These are phyloP conservation scores for Fulmarus glacialis DNA, from an alignment of 2,113 vertebrate species.

Conservation along the genomic window DNA sequence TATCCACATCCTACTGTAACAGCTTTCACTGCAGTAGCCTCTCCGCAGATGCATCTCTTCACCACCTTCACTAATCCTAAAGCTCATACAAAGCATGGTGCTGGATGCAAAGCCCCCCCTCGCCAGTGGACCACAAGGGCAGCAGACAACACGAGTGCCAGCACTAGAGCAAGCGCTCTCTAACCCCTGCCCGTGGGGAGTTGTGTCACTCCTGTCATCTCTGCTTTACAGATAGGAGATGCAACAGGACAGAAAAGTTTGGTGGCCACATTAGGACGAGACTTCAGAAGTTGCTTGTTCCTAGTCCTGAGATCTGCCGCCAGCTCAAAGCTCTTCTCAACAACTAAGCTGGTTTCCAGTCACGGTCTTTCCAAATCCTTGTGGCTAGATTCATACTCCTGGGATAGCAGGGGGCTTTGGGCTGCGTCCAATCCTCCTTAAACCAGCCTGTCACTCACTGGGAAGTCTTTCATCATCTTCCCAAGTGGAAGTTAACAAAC, in stretches of 20 bases:
- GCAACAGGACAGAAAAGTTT: background rate
- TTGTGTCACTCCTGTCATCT: background rate
- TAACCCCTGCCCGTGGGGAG: background rate
- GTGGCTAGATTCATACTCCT: background rate
- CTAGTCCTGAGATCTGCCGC: background rate
- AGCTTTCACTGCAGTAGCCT: background rate
- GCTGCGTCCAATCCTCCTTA: background rate
- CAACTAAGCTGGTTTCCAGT: background rate
- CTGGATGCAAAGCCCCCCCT: background rate
- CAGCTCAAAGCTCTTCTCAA: background rate
- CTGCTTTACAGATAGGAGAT: background rate
- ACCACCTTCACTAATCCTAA: background rate
- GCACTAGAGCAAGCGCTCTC: background rate
- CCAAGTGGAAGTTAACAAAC: background rate
- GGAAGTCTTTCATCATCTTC: background rate
- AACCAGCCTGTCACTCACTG: background rate
- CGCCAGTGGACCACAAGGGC: background rate
- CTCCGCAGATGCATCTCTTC: background rate
- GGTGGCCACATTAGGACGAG: background rate
- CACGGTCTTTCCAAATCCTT: background rate
- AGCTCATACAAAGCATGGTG: background rate
- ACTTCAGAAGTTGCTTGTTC: background rate
- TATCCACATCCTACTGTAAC: background rate
- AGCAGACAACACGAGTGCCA: background rate
- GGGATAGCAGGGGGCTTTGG: background rate